Conservation (phyloP, 2,113 vertebrate species). For the Actenoides hombroni region DNA sequence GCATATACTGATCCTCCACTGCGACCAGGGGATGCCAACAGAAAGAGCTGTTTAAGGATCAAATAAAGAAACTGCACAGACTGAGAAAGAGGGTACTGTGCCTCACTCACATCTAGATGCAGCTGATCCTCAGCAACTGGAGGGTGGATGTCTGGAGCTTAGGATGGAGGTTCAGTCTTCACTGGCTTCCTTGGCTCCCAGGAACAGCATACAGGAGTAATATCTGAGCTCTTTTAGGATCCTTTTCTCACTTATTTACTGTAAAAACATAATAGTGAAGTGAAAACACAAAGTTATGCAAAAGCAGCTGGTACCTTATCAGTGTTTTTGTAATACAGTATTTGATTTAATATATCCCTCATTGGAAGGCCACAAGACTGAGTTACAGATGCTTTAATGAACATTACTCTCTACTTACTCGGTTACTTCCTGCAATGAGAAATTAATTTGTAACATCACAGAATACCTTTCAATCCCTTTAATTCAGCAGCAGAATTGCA, state of each 20-base stretch:
- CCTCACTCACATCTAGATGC: background rate
- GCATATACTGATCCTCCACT: background rate
- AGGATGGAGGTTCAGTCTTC: background rate
- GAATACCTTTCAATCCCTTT: background rate
- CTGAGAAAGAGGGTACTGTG: background rate
- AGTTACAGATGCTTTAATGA: background rate
- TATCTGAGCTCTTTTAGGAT: background rate
- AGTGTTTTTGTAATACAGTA: background rate
- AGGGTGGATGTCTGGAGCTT: background rate
- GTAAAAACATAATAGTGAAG: background rate
- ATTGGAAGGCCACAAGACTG: background rate
- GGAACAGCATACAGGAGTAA: background rate
- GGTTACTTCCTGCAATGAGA: background rate
- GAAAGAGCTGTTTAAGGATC: background rate
- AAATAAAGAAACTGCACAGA: background rate
- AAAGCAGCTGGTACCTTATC: background rate
- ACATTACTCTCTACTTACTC: background rate
- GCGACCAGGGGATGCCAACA: background rate
- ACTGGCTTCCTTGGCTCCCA: background rate
- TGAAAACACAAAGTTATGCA: background rate
- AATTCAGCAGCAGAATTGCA: background rate
- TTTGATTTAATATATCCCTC: background rate
- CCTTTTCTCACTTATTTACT: background rate
- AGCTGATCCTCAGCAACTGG: background rate
- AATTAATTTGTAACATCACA: background rate